Evolutionary conservation across 2,888 invertebrate species (phyloP).

Genomic region (Pyrrhia umbra): DNA sequence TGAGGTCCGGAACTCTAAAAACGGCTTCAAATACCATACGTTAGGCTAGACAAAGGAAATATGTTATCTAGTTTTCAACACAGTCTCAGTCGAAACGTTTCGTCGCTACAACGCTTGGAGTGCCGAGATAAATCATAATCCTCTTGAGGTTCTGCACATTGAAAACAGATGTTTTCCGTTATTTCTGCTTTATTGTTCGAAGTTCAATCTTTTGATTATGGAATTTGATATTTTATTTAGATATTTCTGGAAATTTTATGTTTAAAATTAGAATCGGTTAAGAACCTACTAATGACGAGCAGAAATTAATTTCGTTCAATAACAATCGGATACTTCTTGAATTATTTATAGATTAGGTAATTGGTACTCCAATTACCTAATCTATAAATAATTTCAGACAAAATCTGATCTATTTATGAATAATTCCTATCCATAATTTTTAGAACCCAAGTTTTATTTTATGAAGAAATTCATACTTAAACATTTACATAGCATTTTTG

Average conservation of each 20-base stretch:
- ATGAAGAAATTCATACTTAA: too few relatives aligned
- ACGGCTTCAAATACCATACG: background rate
- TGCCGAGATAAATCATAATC: constrained; percentile 50
- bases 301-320: too few relatives aligned
- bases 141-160: constrained; percentile 44
- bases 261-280: background rate
- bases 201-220: constrained; percentile 25
- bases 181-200: constrained; percentile 41
- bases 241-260: constrained; percentile 33
- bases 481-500: too few relatives aligned
- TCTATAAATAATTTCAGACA: too few relatives aligned
- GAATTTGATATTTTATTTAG: constrained; percentile 28
- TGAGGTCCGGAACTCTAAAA: too few relatives aligned
- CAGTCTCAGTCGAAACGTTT: constrained; percentile 27
- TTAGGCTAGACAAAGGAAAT: constrained; percentile 6
- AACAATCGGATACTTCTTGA: too few relatives aligned
- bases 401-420: too few relatives aligned
- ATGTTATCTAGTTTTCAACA: constrained; percentile 44
- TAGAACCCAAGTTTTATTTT: too few relatives aligned
- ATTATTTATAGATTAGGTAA: too few relatives aligned
- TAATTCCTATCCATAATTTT: too few relatives aligned
- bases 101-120: constrained; percentile 22
- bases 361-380: too few relatives aligned
- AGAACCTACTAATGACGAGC: too few relatives aligned
- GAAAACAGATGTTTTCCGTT: constrained; percentile 56